A percentile compares a stretch with the other conserved stretches of the same genome.
phyloP scores from a whole-genome alignment of 1,140 invertebrate genomes.

The Neodiprion lecontei region DNA sequence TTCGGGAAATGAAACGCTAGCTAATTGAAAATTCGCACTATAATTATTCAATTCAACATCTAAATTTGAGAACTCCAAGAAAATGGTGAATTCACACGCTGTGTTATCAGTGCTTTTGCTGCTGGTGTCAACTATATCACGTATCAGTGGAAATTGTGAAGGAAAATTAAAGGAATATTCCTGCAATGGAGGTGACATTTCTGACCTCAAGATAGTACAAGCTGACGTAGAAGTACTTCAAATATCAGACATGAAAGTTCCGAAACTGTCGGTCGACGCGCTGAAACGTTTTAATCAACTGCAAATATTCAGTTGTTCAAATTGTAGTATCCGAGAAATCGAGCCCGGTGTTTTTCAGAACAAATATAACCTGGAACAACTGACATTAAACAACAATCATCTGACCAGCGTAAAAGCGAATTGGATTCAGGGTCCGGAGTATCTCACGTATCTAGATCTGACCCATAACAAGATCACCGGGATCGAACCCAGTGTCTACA shows the following conservation, averaged over 20 bases:
- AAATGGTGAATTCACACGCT: too few species aligned
- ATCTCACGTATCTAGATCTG: conserved; percentile 52
- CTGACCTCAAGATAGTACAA: conserved; percentile 44
- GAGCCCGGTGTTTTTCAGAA: conserved; percentile 44
- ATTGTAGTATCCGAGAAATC: conserved; percentile 49
- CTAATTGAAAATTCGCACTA: too few species aligned
- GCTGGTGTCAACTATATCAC: not conserved
- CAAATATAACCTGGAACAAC: conserved; percentile 47
- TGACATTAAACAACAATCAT: conserved; percentile 49
- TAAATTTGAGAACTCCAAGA: too few species aligned
- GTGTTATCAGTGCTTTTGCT: not conserved
- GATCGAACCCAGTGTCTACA: conserved; percentile 48
- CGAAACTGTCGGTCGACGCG: conserved; percentile 32
- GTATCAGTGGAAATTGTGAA: not conserved
- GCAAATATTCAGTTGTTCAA: conserved; percentile 46
- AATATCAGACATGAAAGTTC: conserved; percentile 43
- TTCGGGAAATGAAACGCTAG: too few species aligned
- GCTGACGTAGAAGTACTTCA: conserved; percentile 43
- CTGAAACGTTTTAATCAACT: conserved; percentile 49
- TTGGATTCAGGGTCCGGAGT: conserved; percentile 47
- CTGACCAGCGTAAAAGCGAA: conserved; percentile 37
- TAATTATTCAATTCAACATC: too few species aligned
- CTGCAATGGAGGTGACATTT: conserved; percentile 41
- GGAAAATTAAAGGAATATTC: conserved; percentile 43
- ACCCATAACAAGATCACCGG: conserved; percentile 51